Evolutionary conservation across 2,113 vertebrate genomes (phyloP).

Genomic region (Saguinus midas): DNA sequence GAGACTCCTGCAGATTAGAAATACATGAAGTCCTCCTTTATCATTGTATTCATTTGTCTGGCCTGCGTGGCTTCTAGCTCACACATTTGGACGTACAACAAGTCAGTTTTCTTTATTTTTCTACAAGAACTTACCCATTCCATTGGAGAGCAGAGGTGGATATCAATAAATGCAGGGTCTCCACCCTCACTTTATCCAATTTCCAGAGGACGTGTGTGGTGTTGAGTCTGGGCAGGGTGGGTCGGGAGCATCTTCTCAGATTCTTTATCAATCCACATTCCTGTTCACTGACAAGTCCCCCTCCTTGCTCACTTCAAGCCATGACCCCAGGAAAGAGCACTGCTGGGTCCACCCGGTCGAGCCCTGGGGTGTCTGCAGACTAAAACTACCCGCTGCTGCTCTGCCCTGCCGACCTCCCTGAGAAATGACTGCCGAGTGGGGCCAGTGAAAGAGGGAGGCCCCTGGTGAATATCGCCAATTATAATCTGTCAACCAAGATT

Average conservation of each 20-base stretch:
- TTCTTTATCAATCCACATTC: neutral
- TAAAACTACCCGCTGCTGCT: neutral
- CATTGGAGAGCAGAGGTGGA: neutral
- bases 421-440: neutral
- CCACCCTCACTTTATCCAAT: neutral
- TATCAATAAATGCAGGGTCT: neutral
- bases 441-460: neutral
- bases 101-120: neutral
- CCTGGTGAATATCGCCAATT: neutral
- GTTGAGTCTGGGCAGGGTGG: neutral
- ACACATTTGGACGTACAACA: neutral
- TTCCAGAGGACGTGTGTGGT: neutral
- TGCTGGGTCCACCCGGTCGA: accelerated
- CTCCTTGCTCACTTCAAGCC: neutral
- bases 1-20: neutral
- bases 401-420: neutral
- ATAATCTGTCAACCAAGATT: neutral
- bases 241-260: accelerated
- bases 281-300: neutral
- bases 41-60: neutral
- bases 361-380: accelerated
- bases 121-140: neutral
- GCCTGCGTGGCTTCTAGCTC: neutral
- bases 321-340: accelerated
- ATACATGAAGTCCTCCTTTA: neutral